These are phyloP conservation scores for Caenorhabditis becei DNA, from an alignment of 2,888 invertebrate genomes.

Conservation along the genomic window DNA sequence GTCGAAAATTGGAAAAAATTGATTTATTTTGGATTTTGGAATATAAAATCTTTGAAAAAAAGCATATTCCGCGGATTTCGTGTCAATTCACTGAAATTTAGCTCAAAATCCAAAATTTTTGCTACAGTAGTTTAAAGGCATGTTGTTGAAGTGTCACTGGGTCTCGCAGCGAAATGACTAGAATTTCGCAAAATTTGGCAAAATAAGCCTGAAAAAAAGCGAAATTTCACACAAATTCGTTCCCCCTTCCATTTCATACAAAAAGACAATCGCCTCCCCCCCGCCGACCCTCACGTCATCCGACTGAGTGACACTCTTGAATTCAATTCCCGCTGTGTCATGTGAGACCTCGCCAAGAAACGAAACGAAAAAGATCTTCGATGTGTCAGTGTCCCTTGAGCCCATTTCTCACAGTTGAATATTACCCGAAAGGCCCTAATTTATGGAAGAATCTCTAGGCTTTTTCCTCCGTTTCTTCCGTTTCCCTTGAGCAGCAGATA, in stretches of 20 bases:
- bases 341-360: slow-evolving; percentile 16
- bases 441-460: background rate
- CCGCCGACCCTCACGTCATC: slow-evolving; percentile 34
- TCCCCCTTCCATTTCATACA: background rate
- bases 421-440: background rate
- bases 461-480: background rate
- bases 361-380: background rate
- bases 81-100: too few species aligned
- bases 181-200: too few species aligned
- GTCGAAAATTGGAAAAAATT: too few species aligned
- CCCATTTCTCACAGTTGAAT: background rate
- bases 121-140: too few species aligned
- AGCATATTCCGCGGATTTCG: too few species aligned
- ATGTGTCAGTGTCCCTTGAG: background rate
- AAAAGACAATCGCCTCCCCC: slow-evolving; percentile 2
- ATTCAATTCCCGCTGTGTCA: slow-evolving; percentile 45
- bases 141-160: too few species aligned
- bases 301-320: slow-evolving; percentile 40
- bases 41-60: too few species aligned
- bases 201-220: too few species aligned
- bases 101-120: too few species aligned
- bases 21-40: too few species aligned
- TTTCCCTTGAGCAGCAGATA: slow-evolving; percentile 1
- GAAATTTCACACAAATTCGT: too few species aligned
- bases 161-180: too few species aligned